phyloP scores from a whole-genome alignment of 2,888 invertebrate species.

The Caradrina clavipalpis region DNA sequence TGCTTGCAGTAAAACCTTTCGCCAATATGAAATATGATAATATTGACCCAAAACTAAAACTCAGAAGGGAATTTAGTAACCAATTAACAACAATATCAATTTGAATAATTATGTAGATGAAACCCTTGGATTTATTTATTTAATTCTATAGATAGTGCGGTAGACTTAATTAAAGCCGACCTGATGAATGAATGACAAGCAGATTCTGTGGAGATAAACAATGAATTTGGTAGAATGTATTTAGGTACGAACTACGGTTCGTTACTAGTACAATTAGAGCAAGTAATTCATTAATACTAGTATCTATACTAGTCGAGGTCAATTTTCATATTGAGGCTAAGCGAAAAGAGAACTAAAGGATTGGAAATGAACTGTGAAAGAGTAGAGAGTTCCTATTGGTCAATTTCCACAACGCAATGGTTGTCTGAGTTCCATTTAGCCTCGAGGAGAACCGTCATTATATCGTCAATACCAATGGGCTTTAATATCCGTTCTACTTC shows the following conservation, averaged over 20 bases:
- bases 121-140: conserved; percentile 25
- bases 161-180: conserved; percentile 27
- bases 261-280: neutral
- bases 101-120: conserved; percentile 51
- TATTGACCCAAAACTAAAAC: conserved; percentile 17
- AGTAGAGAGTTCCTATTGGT: neutral
- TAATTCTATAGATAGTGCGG: conserved; percentile 15
- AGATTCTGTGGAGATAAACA: conserved; percentile 9
- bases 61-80: conserved; percentile 11
- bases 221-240: conserved; percentile 15
- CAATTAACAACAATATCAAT: conserved; percentile 38
- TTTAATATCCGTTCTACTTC: neutral
- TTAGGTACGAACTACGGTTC: neutral
- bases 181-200: conserved; percentile 35
- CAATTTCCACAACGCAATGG: conserved; percentile 1
- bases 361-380: conserved; percentile 11
- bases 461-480: neutral
- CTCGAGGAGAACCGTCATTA: neutral
- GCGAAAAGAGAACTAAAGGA: neutral
- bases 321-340: neutral
- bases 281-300: conserved; percentile 1
- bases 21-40: conserved; percentile 30
- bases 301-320: neutral
- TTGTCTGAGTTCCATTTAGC: neutral
- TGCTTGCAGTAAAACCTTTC: too few relatives aligned